A percentile compares a stretch with the other conserved stretches of the same genome.
These are phyloP conservation scores for Dichetophora obliterata DNA, from an alignment of 2,888 invertebrate genomes.

Conservation along the genomic window DNA sequence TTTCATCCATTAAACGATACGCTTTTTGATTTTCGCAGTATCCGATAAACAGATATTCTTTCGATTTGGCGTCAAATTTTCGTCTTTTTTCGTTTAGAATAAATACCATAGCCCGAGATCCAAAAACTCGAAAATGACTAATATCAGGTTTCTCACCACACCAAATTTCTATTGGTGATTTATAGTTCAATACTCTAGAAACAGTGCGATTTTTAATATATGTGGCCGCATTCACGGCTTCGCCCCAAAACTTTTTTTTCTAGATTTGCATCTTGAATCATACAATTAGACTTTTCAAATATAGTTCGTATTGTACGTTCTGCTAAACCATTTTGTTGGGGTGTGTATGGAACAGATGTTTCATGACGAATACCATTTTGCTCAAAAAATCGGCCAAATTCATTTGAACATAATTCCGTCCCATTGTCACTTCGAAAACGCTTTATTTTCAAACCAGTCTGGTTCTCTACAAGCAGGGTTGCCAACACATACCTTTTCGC, in stretches of 20 bases:
- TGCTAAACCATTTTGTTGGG: constrained; percentile 6
- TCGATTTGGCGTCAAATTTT: constrained; percentile 36
- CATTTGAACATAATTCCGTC: not conserved
- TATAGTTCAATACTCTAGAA: not conserved
- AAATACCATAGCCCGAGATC: constrained; percentile 27
- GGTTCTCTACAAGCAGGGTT: no score
- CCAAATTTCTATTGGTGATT: constrained; percentile 11
- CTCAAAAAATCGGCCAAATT: not conserved
- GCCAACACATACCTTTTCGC: no score
- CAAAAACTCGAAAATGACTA: constrained; percentile 39
- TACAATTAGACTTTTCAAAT: not conserved
- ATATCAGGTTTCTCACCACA: not conserved
- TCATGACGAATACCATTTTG: not conserved
- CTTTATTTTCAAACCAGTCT: not conserved
- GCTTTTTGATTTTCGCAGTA: no score
- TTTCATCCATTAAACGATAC: no score
- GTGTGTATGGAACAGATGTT: not conserved
- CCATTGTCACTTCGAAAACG: not conserved
- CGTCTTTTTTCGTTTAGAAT: constrained; percentile 30
- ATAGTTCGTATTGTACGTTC: not conserved
- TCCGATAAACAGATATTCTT: constrained; percentile 10
- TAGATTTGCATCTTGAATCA: not conserved
- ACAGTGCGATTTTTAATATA: no score
- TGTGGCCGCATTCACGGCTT: no score
- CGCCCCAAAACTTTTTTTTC: not conserved